These are phyloP conservation scores for Anhinga anhinga DNA, from an alignment of 2,113 vertebrate genomes.

Conservation along the genomic window DNA sequence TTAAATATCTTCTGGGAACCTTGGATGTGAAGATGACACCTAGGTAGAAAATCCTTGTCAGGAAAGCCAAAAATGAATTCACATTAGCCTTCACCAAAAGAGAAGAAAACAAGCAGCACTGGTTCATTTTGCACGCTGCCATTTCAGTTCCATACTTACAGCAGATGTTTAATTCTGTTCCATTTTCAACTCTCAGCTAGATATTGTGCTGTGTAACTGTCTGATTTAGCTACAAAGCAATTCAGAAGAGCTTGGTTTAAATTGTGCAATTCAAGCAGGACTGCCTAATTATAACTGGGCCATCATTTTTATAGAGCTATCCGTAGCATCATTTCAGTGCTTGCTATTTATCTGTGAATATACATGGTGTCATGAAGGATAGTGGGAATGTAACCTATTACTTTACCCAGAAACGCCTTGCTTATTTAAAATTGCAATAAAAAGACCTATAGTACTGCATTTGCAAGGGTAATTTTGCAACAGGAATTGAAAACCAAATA, in stretches of 20 bases:
- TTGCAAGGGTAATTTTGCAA: background rate
- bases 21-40: background rate
- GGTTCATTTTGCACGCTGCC: background rate
- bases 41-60: background rate
- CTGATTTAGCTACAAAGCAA: background rate
- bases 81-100: background rate
- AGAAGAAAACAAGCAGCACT: background rate
- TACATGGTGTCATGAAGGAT: background rate
- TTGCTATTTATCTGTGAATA: background rate
- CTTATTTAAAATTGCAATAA: conserved; percentile 33
- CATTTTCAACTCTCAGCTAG: background rate
- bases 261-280: background rate
- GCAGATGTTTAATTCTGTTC: conserved; percentile 40
- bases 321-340: conserved; percentile 9
- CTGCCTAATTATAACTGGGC: conserved; percentile 31
- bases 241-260: conserved; percentile 51
- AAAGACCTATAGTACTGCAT: background rate
- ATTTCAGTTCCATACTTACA: background rate
- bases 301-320: conserved; percentile 40
- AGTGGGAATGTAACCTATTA: background rate
- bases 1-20: background rate
- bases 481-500: background rate
- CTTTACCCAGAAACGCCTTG: conserved; percentile 13
- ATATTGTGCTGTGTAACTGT: conserved; percentile 18
- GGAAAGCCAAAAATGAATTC: background rate